Conservation (phyloP, 2,113 vertebrate genomes). For the Mus spicilegus region DNA sequence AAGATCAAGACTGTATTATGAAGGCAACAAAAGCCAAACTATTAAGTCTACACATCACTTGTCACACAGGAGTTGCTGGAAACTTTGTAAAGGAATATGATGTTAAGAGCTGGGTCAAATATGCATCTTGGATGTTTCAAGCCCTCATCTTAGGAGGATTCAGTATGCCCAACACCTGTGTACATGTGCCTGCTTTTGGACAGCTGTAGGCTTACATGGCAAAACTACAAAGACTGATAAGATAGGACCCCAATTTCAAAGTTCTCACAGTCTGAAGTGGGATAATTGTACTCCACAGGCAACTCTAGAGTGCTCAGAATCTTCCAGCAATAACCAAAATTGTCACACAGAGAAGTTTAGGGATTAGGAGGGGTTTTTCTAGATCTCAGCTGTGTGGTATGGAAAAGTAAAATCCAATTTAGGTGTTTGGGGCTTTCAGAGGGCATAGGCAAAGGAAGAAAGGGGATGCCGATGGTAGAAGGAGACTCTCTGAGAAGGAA, state of each 20-base stretch:
- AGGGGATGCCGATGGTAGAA: neutral
- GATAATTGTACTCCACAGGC: neutral
- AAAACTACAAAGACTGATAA: neutral
- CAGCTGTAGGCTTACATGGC: neutral
- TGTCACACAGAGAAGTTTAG: neutral
- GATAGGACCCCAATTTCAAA: neutral
- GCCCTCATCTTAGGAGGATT: neutral
- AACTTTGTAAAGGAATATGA: neutral
- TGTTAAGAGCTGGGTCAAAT: neutral
- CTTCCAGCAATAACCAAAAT: neutral
- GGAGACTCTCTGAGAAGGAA: neutral
- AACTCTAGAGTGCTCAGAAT: neutral
- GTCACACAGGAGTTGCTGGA: neutral
- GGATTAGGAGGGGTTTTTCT: neutral
- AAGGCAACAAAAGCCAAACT: neutral
- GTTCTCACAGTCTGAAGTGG: slow-evolving; percentile 1
- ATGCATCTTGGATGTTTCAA: neutral
- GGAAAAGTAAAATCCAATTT: neutral
- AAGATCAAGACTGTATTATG: neutral
- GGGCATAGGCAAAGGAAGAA: neutral
- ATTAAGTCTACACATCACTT: neutral
- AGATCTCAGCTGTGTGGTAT: neutral
- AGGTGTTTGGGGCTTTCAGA: neutral
- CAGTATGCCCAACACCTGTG: neutral
- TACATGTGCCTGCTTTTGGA: neutral